Evolutionary conservation across 2,888 invertebrate genomes (phyloP), one percentile per base, ranked within the genome.

Genomic region (Cephalotes varians): DNA sequence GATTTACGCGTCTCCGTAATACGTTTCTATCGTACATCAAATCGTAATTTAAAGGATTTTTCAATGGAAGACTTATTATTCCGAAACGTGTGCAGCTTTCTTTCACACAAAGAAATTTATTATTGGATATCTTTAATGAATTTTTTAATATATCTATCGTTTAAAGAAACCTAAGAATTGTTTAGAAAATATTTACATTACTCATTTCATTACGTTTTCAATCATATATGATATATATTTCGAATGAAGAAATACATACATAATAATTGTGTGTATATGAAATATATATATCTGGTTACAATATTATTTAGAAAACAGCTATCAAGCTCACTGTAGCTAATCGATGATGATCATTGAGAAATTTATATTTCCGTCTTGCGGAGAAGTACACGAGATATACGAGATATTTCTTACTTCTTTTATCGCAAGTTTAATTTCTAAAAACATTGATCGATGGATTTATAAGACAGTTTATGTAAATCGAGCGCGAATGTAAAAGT

Each of bases 261-360:
- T 44, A 56, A 60, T n/a, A n/a, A n/a, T n/a, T n/a, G 60, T 60
- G 9, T 44, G 44, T 60, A 9, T 60, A 60, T 64, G 40, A 64
- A 73, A 44, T 60, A 73, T 31, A 44, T 60, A 73, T 31, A 60
- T 60, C 21, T 44, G 60, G 31, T 15, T 73, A 58, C 40, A 58
- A 58, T 72, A 72, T 73, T 44, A 73, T 44, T 73, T 47, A 72
- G 28, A 72, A 40, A n/a, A 60, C 72, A 28, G 15, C 4, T 4
- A 9, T 58, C 31, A 62, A 60, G 62, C 40, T 73, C 28, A 44
- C 15, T 58, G 60, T 12, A 60, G 60, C 21, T 34, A 10, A 67
- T 47, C 37, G 44, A 73, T 60, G 9, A 15, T 40, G n/a, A 10
- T 28, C 31, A 31, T 73, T 31, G 60, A 62, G 44, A 47, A 28